Base-by-base conservation (phyloP, 2,113 vertebrate species). In the Lycaon pictus region DNA sequence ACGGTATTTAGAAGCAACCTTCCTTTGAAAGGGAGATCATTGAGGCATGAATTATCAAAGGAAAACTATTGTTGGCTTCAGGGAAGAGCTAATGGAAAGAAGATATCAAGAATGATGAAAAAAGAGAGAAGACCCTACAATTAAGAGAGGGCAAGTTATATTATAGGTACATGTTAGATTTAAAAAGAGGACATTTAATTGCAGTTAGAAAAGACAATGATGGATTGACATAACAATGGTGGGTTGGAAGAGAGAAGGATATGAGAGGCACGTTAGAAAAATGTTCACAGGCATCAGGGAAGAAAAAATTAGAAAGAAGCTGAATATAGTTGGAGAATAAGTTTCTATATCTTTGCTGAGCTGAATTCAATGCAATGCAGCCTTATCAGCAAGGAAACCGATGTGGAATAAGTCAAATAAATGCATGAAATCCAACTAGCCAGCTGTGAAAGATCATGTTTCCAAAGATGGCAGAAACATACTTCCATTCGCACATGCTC, bases 361-460 rank as follows among this genome's bases (percentile, higher is more conserved):
- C 1, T 48, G 27, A 67, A 76, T 81, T 29, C 29, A 11, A 32
- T 27, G 20, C 22, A 29, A 5, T 13, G 5, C 32, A 51, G 5
- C 27, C 6, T 6, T 19, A 1, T 32, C 27, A 6, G 1, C 25
- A 19, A 56, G 60, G 9, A 85, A 58, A 56, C 23, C 53, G 7
- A n/a, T 11, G 48, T 62, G 63, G 10, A 77, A 12, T 23, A 35
- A 20, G 10, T 35, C 32, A 43, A 16, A 85, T 25, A 53, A 56
- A 62, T 19, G 4, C n/a, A 63, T 20, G 23, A 71, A 74, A 69
- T 23, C 7, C n/a, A 13, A 48, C 16, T 60, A 51, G 13, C 7
- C 22, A 86, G 1, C 56, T 81, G 6, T 17, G 15, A 15, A 8
- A 29, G 53, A 29, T 62, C 17, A 43, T 0, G 0, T 63, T 53